Percentiles rank a stretch among this genome's conserved stretches.
These are phyloP conservation scores for Cyrtonyx montezumae DNA, from an alignment of 2,113 vertebrate genomes.

Conservation along the genomic window DNA sequence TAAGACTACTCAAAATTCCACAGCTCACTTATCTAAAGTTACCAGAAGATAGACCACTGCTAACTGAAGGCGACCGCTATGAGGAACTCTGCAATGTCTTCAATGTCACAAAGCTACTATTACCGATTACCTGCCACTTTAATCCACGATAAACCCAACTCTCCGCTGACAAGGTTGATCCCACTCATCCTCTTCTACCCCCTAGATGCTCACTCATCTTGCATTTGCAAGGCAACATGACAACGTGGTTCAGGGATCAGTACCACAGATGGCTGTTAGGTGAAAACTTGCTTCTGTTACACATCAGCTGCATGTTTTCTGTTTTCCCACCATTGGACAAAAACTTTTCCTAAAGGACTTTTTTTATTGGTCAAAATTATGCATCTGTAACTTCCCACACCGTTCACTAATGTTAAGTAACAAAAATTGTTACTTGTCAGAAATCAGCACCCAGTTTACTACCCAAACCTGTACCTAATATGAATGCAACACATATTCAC, in stretches of 20 bases:
- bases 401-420: background rate
- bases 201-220: background rate
- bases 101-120: background rate
- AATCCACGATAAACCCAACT: conserved; percentile 30
- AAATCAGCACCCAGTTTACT: background rate
- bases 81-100: background rate
- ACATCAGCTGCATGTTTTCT: background rate
- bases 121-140: conserved; percentile 32
- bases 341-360: background rate
- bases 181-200: conserved; percentile 8
- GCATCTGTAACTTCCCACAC: background rate
- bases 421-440: background rate
- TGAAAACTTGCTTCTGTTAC: background rate
- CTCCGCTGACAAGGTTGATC: conserved; percentile 12
- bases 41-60: background rate
- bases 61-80: background rate
- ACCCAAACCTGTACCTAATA: background rate
- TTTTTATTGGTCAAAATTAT: background rate
- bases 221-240: background rate
- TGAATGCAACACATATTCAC: background rate
- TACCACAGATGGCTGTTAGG: background rate
- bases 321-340: background rate
- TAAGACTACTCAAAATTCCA: background rate
- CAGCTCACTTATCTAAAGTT: background rate
- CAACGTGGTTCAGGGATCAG: conserved; percentile 1